Evolutionary conservation across 2,888 invertebrate species (phyloP).

Genomic region (Andrena fulva): DNA sequence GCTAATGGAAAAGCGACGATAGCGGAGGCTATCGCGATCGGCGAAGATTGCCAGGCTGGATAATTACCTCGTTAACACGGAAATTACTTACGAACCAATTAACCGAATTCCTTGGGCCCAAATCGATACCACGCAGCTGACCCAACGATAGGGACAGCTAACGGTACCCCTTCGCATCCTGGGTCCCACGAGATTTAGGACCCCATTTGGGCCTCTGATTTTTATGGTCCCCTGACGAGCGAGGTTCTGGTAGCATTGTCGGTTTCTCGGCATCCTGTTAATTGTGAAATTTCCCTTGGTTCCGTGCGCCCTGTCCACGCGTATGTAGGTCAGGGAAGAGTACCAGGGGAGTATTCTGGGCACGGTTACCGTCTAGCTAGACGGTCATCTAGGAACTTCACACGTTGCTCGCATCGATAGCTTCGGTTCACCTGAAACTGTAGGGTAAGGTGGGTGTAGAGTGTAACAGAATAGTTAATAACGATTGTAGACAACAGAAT

Average conservation of each 20-base stretch:
- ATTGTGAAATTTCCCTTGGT: too few species aligned
- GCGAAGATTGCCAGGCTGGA: background rate
- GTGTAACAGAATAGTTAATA: too few species aligned
- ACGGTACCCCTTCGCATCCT: background rate
- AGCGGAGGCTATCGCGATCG: background rate
- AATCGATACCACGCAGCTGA: background rate
- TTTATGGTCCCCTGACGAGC: too few species aligned
- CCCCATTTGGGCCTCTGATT: too few species aligned
- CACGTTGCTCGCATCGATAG: background rate
- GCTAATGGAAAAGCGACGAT: background rate
- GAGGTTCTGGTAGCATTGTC: background rate
- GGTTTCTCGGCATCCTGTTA: background rate
- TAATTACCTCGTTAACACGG: background rate
- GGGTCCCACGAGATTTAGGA: background rate
- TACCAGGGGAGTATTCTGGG: too few species aligned
- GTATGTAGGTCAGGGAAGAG: too few species aligned
- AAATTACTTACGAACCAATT: background rate
- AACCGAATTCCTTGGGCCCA: background rate
- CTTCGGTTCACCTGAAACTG: background rate
- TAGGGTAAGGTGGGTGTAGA: too few species aligned
- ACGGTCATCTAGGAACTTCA: background rate
- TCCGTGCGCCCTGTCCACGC: too few species aligned
- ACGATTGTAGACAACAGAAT: too few species aligned
- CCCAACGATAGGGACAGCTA: conserved; percentile 1
- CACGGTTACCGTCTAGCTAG: background rate